phyloP scores from a whole-genome alignment of 2,797 vertebrate genomes.

The Pseudocheirus occidentalis region DNA sequence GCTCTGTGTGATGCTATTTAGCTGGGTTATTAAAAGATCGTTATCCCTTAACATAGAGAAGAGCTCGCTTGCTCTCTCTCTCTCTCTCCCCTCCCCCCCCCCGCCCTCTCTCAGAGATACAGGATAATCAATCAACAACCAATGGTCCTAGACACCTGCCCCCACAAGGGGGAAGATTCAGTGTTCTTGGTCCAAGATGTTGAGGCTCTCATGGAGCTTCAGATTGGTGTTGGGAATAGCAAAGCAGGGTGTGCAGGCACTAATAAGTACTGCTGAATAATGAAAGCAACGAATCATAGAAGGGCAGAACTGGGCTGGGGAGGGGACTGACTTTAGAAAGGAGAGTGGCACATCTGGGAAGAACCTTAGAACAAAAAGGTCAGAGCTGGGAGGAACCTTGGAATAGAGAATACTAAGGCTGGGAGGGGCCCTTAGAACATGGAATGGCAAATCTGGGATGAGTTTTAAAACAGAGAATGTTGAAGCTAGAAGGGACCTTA shows the following conservation, averaged over 20 bases:
- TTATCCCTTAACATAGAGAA: neutral
- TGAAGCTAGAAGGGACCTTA: neutral
- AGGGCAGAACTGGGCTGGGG: neutral
- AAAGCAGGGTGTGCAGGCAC: neutral
- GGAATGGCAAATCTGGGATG: neutral
- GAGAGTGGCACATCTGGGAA: neutral
- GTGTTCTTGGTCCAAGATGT: neutral
- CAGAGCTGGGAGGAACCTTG: neutral
- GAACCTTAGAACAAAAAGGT: neutral
- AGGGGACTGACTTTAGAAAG: neutral
- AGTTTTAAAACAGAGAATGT: neutral
- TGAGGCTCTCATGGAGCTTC: neutral
- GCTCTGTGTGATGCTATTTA: neutral
- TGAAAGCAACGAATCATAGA: neutral
- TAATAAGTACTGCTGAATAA: neutral
- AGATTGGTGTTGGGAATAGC: neutral
- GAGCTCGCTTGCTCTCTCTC: no score
- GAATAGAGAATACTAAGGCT: neutral
- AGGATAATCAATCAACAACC: neutral
- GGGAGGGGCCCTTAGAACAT: neutral
- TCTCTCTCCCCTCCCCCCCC: fast-evolving
- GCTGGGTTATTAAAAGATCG: neutral
- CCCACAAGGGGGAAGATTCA: neutral
- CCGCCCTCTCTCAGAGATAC: neutral
- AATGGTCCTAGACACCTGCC: neutral